These are phyloP conservation scores for Ancistrus triradiatus DNA, from an alignment of 2,113 vertebrate genomes.

Conservation along the genomic window DNA sequence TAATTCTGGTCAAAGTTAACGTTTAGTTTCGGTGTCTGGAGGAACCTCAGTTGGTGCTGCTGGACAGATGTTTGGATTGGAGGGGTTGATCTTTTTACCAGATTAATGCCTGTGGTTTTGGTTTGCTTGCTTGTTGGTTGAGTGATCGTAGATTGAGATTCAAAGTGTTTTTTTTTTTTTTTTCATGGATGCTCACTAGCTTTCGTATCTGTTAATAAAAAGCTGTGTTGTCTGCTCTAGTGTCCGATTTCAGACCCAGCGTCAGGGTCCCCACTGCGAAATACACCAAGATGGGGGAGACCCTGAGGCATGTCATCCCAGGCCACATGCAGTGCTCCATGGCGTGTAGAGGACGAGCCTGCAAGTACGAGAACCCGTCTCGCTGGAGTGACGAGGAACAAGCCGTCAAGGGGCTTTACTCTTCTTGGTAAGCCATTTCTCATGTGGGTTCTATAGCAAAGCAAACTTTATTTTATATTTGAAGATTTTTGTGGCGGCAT, in stretches of 20 bases:
- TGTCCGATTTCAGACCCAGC: conserved; percentile 61
- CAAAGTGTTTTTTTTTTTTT: no score
- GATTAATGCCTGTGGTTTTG: no score
- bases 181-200: no score
- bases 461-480: no score
- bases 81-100: no score
- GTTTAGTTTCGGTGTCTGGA: neutral
- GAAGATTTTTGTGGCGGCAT: no score
- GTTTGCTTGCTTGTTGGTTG: no score
- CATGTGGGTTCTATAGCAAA: neutral
- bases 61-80: no score
- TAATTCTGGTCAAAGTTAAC: conserved; percentile 63
- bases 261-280: conserved; percentile 81
- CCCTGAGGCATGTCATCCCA: conserved; percentile 88
- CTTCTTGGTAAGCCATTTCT: conserved; percentile 80
- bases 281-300: conserved; percentile 94
- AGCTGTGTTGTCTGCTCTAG: no score
- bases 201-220: no score
- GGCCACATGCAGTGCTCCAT: conserved; percentile 94
- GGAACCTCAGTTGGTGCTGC: no score
- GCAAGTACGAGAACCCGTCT: conserved; percentile 94
- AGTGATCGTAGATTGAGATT: no score
- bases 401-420: conserved; percentile 89
- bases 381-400: conserved; percentile 90
- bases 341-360: conserved; percentile 89